Evolutionary conservation across 2,888 invertebrate species (phyloP), one percentile per base, ranked within the genome.

Genomic region (Chrysolina oricalcia): DNA sequence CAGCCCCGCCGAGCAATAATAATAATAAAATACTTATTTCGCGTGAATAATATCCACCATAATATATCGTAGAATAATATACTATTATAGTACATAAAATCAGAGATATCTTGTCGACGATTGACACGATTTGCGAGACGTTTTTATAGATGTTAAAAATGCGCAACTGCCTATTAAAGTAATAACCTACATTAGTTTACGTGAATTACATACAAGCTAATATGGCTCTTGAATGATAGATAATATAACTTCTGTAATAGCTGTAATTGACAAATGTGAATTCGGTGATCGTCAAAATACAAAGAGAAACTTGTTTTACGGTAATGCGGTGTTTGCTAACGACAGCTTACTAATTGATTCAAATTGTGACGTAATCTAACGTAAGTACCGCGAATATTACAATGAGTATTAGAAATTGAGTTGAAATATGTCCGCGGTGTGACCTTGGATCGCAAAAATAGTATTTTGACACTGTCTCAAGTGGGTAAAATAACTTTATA

Each of bases 181-280:
- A 43, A 46, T 46, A 46, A 66, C 48, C 66, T 66, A 66, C 66
- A 66, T 66, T 46, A 66, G 46, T 66, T 66, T 48, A 23, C 19
- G 41, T 41, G 15, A 43, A 46, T 66, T 43, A 48, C 41, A 46
- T 43, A 48, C 41, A 23, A n/a, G 66, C 43, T 66, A 66, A 66
- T 43, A 66, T 66, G 48, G 46, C 23, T 46, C 48, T 19, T 48
- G 43, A 66, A 66, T 64, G 40, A 64, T n/a, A 66, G 35, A 43
- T 66, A 46, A 21, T 19, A 46, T 23, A 66, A 48, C 66, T 66
- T 46, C 46, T 43, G 43, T 64, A 64, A 64, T 64, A 64, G 48
- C 48, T 46, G 19, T 66, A 66, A 66, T 66, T 46, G 41, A 64
- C 64, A 41, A 64, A 64, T 64, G 43, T 64, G 23, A 9, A 66